Percentiles rank a stretch among this genome's conserved stretches.
phyloP scores from a whole-genome alignment of 1,140 invertebrate species.

The Ladona fulva region DNA sequence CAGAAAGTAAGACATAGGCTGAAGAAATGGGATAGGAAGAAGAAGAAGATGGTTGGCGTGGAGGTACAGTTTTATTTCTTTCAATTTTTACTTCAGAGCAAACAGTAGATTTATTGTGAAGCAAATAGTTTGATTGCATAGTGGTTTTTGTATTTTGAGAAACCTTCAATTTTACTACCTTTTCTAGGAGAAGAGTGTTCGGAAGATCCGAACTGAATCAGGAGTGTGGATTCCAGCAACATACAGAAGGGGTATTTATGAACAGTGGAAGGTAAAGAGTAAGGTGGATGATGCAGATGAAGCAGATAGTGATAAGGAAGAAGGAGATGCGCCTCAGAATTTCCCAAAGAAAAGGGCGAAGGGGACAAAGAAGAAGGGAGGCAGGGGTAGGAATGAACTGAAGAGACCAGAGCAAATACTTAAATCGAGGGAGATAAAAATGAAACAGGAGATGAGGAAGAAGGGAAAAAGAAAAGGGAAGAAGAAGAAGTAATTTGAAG shows the following conservation, averaged over 20 bases:
- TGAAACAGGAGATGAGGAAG: neutral
- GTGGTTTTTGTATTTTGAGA: neutral
- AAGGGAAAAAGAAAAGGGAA: neutral
- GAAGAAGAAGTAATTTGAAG: neutral
- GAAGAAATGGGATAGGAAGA: conserved; percentile 80
- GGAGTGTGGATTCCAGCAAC: conserved; percentile 88
- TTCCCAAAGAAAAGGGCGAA: neutral
- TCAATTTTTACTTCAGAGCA: no score
- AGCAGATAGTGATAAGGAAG: conserved; percentile 49
- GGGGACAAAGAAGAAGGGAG: neutral
- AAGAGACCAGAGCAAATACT: neutral
- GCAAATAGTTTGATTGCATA: no score
- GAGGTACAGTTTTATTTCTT: no score
- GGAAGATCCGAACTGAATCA: conserved; percentile 89
- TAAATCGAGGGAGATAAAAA: neutral
- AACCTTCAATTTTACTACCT: conserved; percentile 13
- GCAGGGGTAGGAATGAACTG: neutral
- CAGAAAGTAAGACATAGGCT: conserved; percentile 38
- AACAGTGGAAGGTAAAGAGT: conserved; percentile 75
- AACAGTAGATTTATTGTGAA: no score
- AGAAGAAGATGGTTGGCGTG: conserved; percentile 75
- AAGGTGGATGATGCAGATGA: conserved; percentile 54
- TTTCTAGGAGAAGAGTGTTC: conserved; percentile 46
- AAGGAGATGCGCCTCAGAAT: conserved; percentile 27
- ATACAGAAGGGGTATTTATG: conserved; percentile 85